These are phyloP conservation scores for Protomyctophum bolini DNA, from an alignment of 2,113 vertebrate genomes.

Conservation along the genomic window DNA sequence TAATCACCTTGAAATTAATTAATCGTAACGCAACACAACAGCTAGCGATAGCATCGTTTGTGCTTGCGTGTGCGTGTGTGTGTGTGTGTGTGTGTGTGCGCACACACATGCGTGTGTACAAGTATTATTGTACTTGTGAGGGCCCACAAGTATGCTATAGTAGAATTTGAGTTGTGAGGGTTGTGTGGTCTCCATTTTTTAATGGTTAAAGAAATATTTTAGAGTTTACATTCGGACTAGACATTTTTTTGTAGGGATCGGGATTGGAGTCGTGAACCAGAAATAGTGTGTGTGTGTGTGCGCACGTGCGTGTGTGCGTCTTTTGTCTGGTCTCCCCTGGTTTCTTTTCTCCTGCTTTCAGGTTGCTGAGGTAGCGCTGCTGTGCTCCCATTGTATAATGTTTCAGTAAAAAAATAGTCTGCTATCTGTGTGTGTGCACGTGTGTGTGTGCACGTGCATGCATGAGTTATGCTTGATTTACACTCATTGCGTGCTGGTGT, in stretches of 20 bases:
- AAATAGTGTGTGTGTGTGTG: neutral
- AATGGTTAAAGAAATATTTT: too few species aligned
- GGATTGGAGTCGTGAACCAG: too few species aligned
- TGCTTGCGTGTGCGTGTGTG: neutral
- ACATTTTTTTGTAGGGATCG: too few species aligned
- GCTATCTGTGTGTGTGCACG: slow-evolving; percentile 73
- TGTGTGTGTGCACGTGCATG: too few species aligned
- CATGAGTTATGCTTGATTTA: slow-evolving; percentile 64
- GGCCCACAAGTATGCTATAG: too few species aligned
- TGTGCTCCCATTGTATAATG: slow-evolving; percentile 68
- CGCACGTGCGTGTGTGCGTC: slow-evolving; percentile 42
- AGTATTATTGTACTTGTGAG: too few species aligned
- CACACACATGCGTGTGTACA: too few species aligned
- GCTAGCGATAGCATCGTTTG: slow-evolving; percentile 70
- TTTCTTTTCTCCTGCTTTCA: slow-evolving; percentile 50
- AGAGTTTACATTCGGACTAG: too few species aligned
- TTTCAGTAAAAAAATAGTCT: slow-evolving; percentile 77
- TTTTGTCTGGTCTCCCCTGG: slow-evolving; percentile 64
- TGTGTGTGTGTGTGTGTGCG: too few species aligned
- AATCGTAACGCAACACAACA: slow-evolving; percentile 78
- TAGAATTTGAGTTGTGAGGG: too few species aligned
- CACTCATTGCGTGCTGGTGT: too few species aligned
- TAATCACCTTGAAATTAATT: slow-evolving; percentile 85
- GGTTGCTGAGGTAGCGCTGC: slow-evolving; percentile 75
- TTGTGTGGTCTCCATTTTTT: too few species aligned